Percentiles rank a stretch among this genome's conserved stretches.
These are phyloP conservation scores for Silurus glanis DNA, from an alignment of 2,113 vertebrate species.

Conservation along the genomic window DNA sequence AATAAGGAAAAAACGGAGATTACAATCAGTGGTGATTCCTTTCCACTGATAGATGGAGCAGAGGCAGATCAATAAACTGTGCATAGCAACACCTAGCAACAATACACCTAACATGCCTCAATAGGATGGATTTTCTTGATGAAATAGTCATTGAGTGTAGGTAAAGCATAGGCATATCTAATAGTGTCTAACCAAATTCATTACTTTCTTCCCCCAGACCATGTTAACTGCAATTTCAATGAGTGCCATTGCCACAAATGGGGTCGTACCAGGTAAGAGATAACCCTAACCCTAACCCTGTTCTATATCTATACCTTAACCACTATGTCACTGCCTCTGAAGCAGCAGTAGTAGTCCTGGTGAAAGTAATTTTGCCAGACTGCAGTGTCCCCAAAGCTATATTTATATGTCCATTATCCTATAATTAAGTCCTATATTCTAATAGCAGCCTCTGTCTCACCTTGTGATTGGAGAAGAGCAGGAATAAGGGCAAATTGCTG, in stretches of 20 bases:
- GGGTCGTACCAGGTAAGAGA: slow-evolving; percentile 92
- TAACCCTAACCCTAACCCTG: slow-evolving; percentile 19
- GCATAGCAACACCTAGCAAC: not conserved
- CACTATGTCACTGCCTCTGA: not conserved
- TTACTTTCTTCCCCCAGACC: slow-evolving; percentile 71
- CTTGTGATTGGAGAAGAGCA: slow-evolving; percentile 54
- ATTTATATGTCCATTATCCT: slow-evolving; percentile 48
- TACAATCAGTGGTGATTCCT: not conserved
- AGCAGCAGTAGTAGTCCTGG: not conserved
- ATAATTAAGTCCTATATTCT: slow-evolving; percentile 45
- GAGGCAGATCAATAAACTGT: not conserved
- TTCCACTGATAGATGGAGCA: not conserved
- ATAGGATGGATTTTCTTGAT: not conserved
- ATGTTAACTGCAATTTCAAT: slow-evolving; percentile 99
- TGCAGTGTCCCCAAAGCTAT: slow-evolving; percentile 40
- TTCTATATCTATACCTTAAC: slow-evolving; percentile 43
- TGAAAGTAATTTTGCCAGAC: slow-evolving; percentile 26
- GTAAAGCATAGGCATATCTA: not conserved
- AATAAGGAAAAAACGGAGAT: not conserved
- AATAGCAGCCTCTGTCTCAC: slow-evolving; percentile 59
- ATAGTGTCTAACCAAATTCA: slow-evolving; percentile 5
- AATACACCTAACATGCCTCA: not conserved
- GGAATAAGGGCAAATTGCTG: slow-evolving; percentile 60
- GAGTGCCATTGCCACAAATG: slow-evolving; percentile 98
- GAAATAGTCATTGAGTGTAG: not conserved